Evolutionary conservation across 2,113 vertebrate species (phyloP).

Genomic region (Onychostoma macrolepis): DNA sequence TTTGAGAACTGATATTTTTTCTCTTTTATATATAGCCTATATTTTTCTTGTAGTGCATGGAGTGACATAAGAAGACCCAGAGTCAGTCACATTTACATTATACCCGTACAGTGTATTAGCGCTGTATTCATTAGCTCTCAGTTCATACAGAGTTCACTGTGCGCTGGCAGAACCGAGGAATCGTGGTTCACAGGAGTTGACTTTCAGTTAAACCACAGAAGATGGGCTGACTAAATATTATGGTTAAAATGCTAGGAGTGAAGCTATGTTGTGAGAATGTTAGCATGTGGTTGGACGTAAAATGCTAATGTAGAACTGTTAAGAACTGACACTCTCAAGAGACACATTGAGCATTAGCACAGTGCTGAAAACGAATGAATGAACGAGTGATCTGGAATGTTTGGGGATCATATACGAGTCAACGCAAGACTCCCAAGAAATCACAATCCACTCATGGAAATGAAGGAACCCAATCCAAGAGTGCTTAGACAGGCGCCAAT

Average conservation of each 20-base stretch:
- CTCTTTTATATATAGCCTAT: slow-evolving; percentile 40
- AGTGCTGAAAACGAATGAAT: slow-evolving; percentile 65
- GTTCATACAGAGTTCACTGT: slow-evolving; percentile 75
- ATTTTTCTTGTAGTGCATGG: slow-evolving; percentile 68
- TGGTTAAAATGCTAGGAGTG: slow-evolving; percentile 68
- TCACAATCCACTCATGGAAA: slow-evolving; percentile 31
- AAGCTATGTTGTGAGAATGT: slow-evolving; percentile 60
- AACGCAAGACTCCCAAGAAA: slow-evolving; percentile 42
- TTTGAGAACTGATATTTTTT: slow-evolving; percentile 21
- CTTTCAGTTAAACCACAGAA: slow-evolving; percentile 66
- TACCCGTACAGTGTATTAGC: slow-evolving; percentile 66
- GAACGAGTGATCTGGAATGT: slow-evolving; percentile 60
- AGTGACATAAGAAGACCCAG: slow-evolving; percentile 72
- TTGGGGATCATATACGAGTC: slow-evolving; percentile 40
- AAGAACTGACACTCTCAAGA: slow-evolving; percentile 61
- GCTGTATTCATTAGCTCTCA: slow-evolving; percentile 74
- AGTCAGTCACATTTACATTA: slow-evolving; percentile 41
- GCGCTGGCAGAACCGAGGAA: slow-evolving; percentile 57
- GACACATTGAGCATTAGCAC: slow-evolving; percentile 51
- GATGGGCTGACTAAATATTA: slow-evolving; percentile 69
- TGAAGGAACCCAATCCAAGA: slow-evolving; percentile 50
- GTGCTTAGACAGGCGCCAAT: slow-evolving; percentile 65
- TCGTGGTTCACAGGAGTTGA: slow-evolving; percentile 61
- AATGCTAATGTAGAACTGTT: slow-evolving; percentile 67
- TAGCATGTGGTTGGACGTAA: slow-evolving; percentile 63